phyloP scores from a whole-genome alignment of 2,113 vertebrate species.

The Megaceryle maxima region DNA sequence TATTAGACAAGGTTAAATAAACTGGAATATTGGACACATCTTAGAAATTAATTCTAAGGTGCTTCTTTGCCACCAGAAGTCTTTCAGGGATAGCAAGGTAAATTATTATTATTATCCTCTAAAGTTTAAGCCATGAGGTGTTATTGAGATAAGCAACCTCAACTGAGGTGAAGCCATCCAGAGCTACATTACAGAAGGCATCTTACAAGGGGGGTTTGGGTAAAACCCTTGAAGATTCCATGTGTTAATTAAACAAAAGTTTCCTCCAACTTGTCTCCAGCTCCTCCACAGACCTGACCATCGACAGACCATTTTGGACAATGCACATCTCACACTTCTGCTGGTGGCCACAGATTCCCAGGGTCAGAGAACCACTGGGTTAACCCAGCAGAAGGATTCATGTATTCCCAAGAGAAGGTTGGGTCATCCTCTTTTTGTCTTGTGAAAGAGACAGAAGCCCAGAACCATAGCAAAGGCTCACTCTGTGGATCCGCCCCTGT shows the following conservation, averaged over 20 bases:
- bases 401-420: neutral
- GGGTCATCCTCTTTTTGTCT: neutral
- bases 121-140: neutral
- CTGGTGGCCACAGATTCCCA: neutral
- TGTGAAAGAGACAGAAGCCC: neutral
- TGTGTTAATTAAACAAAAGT: neutral
- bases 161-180: neutral
- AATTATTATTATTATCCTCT: neutral
- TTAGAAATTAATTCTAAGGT: neutral
- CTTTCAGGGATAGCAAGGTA: neutral
- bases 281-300: neutral
- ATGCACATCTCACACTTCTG: neutral
- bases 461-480: neutral
- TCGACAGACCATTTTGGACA: accelerated
- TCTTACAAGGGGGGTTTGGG: neutral
- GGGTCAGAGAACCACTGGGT: no score
- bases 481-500: neutral
- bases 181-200: neutral
- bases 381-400: neutral
- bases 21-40: neutral
- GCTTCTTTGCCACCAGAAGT: neutral
- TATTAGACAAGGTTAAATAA: neutral
- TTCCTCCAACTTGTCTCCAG: neutral
- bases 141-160: neutral
- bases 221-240: neutral